phyloP scores from a whole-genome alignment of 2,797 vertebrate species.

The Gallinago stenura region DNA sequence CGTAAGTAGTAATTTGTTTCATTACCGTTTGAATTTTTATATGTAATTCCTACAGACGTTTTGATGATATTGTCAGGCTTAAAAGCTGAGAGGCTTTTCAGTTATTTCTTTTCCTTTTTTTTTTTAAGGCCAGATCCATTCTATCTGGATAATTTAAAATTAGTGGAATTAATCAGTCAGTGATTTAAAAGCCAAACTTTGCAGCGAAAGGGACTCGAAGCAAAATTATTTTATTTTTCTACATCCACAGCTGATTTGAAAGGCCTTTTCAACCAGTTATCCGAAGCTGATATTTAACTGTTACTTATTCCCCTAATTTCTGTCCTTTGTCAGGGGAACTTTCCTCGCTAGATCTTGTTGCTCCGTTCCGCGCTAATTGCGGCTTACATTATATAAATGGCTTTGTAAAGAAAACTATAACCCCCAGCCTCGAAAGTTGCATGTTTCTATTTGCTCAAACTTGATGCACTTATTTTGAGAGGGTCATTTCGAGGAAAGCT shows the following conservation, averaged over 20 bases:
- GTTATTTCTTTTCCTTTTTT: not conserved
- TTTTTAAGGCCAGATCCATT: conserved; percentile 50
- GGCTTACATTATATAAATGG: conserved; percentile 86
- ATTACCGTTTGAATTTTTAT: conserved; percentile 79
- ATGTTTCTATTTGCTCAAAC: conserved; percentile 99
- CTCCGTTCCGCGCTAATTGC: conserved; percentile 84
- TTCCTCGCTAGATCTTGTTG: conserved; percentile 82
- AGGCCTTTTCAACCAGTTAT: conserved; percentile 77
- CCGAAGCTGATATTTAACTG: conserved; percentile 82
- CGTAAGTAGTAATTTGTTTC: conserved; percentile 83
- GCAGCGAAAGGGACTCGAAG: not conserved
- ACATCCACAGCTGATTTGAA: conserved; percentile 77
- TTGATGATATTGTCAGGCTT: conserved; percentile 82
- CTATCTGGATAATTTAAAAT: conserved; percentile 78
- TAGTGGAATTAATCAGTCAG: conserved; percentile 74
- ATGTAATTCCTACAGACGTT: conserved; percentile 76
- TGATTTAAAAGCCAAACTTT: conserved; percentile 70
- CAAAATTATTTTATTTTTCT: conserved; percentile 79
- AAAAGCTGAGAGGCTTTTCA: conserved; percentile 75
- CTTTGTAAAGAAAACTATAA: conserved; percentile 98
- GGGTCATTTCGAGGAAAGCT: conserved; percentile 96
- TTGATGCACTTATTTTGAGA: conserved; percentile 99
- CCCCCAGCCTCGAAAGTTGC: conserved; percentile 96
- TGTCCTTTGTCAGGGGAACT: conserved; percentile 82
- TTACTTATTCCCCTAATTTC: conserved; percentile 83